phyloP scores from a whole-genome alignment of 2,113 vertebrate genomes.

The Panthera uncia region DNA sequence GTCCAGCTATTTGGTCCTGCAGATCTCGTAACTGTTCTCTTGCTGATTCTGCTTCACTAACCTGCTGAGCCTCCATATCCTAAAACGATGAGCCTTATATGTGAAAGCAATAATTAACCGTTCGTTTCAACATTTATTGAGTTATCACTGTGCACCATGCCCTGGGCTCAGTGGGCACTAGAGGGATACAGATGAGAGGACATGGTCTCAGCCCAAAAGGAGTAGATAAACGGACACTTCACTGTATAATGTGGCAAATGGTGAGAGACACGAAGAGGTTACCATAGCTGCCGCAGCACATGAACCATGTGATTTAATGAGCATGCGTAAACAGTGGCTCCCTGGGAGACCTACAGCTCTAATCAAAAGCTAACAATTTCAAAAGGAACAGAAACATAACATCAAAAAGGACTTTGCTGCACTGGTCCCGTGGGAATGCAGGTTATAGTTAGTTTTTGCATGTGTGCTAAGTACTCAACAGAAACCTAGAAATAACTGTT shows the following conservation, averaged over 20 bases:
- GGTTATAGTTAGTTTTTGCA: not conserved
- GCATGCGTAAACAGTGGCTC: not conserved
- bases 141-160: accelerated
- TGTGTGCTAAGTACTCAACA: not conserved
- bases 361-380: not conserved
- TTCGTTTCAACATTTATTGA: not conserved
- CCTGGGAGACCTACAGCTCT: not conserved
- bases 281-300: accelerated
- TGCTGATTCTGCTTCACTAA: conserved; percentile 92
- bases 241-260: accelerated
- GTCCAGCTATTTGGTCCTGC: conserved; percentile 89
- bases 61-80: conserved; percentile 94
- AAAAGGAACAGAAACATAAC: not conserved
- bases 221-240: not conserved
- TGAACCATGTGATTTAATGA: accelerated
- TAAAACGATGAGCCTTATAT: conserved; percentile 67
- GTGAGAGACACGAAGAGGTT: not conserved
- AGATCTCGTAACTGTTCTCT: conserved; percentile 92
- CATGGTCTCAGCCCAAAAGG: not conserved
- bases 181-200: not conserved
- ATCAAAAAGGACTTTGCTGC: not conserved
- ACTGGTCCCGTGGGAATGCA: not conserved
- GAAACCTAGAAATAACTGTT: not conserved
- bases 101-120: not conserved
- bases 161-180: not conserved